Base-by-base conservation (phyloP, 2,113 vertebrate genomes). In the Aldabrachelys gigantea region DNA sequence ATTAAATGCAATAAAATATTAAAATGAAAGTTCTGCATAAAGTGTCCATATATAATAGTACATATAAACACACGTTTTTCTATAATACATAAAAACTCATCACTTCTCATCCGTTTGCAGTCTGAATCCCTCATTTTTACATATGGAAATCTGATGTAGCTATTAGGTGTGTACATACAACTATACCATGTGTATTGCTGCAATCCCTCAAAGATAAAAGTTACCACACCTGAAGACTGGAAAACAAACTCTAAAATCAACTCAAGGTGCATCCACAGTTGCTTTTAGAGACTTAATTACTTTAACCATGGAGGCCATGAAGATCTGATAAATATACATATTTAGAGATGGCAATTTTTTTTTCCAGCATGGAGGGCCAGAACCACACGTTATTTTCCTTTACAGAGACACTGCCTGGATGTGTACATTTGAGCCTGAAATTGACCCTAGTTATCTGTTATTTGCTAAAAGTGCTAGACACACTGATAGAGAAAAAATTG, bases 391-490 rank as follows among this genome's bases (percentile, higher is more conserved):
- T 44, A 6, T 78, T 9, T 49, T 31, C 16, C 1, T 25, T n/a
- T 69, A 47, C 52, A 83, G n/a, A n/a, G 14, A 44, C 29, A 47
- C 4, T 1, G 13, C 1, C n/a, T 49, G n/a, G 65, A 69, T 69
- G 24, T 0, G 0, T 16, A 9, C 2, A 2, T 47, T 27, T 1
- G 0, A 86, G 38, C 21, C 72, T 49, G 10, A 49, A 31, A 29
- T 11, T 52, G n/a, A 76, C 29, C 72, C 7, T 25, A 53, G 14
- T 41, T 29, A 44, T 57, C 41, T 47, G 6, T 27, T 3, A 59
- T 80, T 38, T 54, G 13, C 27, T 57, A n/a, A 14, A 54, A 95
- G 31, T 2, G 2, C 49, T 38, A 41, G 62, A 65, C 31, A 35
- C 38, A 24, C 72, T 41, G 38, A 41, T 19, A 38, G 22, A 24